A percentile compares a stretch with the other conserved stretches of the same genome.
phyloP scores from a whole-genome alignment of 2,113 vertebrate species.

The Dolichotis patagonum region DNA sequence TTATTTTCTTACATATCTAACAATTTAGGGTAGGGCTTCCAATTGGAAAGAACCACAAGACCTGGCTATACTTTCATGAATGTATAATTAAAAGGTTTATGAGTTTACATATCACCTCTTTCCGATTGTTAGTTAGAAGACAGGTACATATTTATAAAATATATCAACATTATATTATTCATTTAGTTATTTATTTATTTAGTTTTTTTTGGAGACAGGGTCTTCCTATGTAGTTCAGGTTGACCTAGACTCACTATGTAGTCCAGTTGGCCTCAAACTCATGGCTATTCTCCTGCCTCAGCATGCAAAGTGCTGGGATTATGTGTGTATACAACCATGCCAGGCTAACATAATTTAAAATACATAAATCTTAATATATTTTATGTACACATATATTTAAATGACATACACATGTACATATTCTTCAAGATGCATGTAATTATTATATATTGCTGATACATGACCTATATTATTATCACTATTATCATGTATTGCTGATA shows the following conservation, averaged over 20 bases:
- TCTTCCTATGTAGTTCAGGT: too few relatives aligned
- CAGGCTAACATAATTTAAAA: not conserved
- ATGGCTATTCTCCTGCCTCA: too few relatives aligned
- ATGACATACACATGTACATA: not conserved
- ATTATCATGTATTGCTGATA: not conserved
- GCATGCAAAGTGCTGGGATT: too few relatives aligned
- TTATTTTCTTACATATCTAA: not conserved
- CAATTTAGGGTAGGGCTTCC: not conserved
- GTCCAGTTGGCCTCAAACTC: too few relatives aligned
- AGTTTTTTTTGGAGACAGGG: too few relatives aligned
- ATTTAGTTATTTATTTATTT: too few relatives aligned
- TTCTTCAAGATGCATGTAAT: not conserved
- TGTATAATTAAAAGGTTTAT: not conserved
- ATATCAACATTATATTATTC: not conserved
- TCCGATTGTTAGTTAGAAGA: not conserved
- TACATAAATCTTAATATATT: not conserved
- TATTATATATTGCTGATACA: not conserved
- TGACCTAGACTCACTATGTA: too few relatives aligned
- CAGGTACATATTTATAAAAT: not conserved
- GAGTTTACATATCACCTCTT: not conserved
- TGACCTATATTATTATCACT: not conserved
- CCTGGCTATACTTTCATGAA: not conserved
- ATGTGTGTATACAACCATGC: too few relatives aligned
- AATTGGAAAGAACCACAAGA: not conserved
- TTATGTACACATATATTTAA: not conserved